phyloP scores from a whole-genome alignment of 2,888 invertebrate genomes.

The Polia nebulosa region DNA sequence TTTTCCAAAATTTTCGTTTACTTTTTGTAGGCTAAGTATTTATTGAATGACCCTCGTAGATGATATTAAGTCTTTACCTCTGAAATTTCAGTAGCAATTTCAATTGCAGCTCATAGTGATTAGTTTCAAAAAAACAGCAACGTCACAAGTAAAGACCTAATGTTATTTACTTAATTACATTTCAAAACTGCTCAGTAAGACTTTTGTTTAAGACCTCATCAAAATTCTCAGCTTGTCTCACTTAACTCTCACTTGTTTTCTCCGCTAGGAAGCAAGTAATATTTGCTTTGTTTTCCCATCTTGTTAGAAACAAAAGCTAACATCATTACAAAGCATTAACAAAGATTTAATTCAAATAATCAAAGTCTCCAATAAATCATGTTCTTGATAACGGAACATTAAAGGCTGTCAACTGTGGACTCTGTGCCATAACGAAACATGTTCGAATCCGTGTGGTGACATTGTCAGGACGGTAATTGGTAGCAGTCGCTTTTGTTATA shows the following conservation, averaged over 20 bases:
- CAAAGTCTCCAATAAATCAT: conserved; percentile 57
- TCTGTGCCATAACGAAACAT: conserved; percentile 47
- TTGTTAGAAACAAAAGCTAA: conserved; percentile 15
- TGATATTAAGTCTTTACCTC: no score
- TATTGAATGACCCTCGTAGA: no score
- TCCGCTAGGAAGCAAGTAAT: conserved; percentile 1
- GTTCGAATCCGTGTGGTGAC: conserved; percentile 58
- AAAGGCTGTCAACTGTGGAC: conserved; percentile 50
- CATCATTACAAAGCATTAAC: conserved; percentile 22
- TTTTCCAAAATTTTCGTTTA: no score
- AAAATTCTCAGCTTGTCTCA: conserved; percentile 12
- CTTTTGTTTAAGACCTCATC: not conserved
- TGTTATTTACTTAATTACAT: not conserved
- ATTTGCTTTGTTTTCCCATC: conserved; percentile 13
- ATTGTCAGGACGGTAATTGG: conserved; percentile 61
- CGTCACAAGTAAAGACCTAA: no score
- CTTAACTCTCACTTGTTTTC: conserved; percentile 22
- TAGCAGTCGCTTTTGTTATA: conserved; percentile 62
- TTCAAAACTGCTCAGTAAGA: not conserved
- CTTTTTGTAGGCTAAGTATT: no score
- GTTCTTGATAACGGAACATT: conserved; percentile 59
- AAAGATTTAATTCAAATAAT: conserved; percentile 37
- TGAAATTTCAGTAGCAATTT: no score
- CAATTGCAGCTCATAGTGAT: no score
- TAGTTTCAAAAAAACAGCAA: no score